Conservation (phyloP, 92 coral and sea anemone genomes). For the Palythoa grandis region DNA sequence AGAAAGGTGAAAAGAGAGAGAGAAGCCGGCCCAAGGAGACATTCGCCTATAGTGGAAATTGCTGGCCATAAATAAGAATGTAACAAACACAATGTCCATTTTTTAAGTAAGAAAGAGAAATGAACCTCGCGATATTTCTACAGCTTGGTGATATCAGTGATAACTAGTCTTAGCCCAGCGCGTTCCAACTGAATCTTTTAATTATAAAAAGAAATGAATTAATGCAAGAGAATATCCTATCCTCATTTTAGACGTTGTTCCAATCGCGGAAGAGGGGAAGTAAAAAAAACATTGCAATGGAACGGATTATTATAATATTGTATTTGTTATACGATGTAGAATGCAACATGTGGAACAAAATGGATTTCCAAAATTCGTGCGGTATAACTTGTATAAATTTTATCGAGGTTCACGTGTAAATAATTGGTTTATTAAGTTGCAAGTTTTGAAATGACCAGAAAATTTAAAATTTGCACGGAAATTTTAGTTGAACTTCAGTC, state of each 20-base stretch:
- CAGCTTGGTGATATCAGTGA: no score
- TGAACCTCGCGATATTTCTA: not conserved
- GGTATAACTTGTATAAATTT: not conserved
- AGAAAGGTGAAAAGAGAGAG: not conserved
- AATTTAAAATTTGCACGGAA: not conserved
- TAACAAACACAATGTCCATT: not conserved
- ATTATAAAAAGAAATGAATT: not conserved
- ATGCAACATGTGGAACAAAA: not conserved
- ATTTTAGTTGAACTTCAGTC: no score
- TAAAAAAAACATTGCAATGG: not conserved
- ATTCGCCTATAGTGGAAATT: no score
- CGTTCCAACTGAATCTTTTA: no score
- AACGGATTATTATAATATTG: not conserved
- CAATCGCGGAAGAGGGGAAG: not conserved
- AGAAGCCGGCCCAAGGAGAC: no score
- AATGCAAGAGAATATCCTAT: not conserved
- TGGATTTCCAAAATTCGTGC: not conserved
- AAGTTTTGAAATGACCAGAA: not conserved
- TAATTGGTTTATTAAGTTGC: not conserved
- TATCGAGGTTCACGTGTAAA: not conserved
- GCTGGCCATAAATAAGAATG: no score
- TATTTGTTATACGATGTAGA: not conserved
- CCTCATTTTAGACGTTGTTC: not conserved
- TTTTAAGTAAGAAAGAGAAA: not conserved
- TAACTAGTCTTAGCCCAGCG: no score